phyloP scores from a whole-genome alignment of 1,140 invertebrate species.

The Drosophila tropicalis region DNA sequence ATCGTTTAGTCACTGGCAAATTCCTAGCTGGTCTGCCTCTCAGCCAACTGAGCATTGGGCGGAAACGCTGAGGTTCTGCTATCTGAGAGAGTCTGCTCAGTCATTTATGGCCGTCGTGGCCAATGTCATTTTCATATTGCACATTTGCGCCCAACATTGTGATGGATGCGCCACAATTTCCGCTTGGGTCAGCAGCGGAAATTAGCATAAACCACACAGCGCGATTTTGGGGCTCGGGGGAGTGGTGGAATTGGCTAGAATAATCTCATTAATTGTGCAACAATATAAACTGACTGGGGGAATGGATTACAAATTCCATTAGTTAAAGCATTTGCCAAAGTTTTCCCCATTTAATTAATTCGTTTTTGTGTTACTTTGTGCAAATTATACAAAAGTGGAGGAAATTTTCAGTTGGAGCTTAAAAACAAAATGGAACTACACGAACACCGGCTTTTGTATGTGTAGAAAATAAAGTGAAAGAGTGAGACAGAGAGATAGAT shows the following conservation, averaged over 20 bases:
- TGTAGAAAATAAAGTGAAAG: neutral
- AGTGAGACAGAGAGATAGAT: neutral
- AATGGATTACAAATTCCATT: conserved; percentile 58
- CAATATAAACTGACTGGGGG: conserved; percentile 27
- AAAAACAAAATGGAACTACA: conserved; percentile 21
- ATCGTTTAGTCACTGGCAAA: too few species aligned
- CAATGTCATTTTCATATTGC: conserved; percentile 10
- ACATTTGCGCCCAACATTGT: conserved; percentile 2
- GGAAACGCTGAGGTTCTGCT: neutral
- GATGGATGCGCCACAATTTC: conserved; percentile 53
- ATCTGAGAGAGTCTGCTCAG: neutral
- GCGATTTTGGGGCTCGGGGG: neutral
- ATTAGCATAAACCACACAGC: conserved; percentile 33
- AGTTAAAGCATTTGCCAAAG: conserved; percentile 17
- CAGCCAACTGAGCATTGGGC: too few species aligned
- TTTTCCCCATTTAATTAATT: neutral
- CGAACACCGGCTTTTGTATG: conserved; percentile 1
- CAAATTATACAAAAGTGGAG: conserved; percentile 24
- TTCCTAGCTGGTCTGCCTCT: too few species aligned
- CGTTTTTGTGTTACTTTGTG: neutral
- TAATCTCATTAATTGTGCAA: conserved; percentile 61
- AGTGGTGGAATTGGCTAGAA: conserved; percentile 3
- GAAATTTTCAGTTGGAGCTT: neutral
- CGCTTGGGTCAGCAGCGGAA: conserved; percentile 42
- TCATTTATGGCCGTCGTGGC: neutral